phyloP scores from a whole-genome alignment of 2,113 vertebrate genomes.

The Zosterops lateralis region DNA sequence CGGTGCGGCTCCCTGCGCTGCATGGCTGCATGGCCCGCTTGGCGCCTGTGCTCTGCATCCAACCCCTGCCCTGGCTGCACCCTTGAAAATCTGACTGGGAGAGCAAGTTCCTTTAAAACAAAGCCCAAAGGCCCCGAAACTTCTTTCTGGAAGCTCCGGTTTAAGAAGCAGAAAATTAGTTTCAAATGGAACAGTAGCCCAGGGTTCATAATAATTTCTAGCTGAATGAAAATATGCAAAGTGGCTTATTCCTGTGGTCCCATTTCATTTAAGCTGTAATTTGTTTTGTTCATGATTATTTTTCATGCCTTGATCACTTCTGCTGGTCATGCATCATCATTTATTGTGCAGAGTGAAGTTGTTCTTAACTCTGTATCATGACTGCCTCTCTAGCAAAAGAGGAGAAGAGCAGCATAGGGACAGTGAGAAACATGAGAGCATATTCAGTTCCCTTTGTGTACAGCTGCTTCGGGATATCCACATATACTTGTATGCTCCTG shows the following conservation, averaged over 20 bases:
- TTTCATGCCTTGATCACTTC: neutral
- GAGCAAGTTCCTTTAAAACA: neutral
- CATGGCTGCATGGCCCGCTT: slow-evolving; percentile 40
- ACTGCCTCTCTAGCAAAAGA: neutral
- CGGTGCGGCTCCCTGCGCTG: neutral
- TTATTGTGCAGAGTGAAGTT: neutral
- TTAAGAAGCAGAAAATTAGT: slow-evolving; percentile 3
- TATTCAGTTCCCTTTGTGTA: neutral
- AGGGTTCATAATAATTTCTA: neutral
- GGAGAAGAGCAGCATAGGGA: neutral
- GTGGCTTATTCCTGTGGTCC: neutral
- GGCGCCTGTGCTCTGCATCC: neutral
- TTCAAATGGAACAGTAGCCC: neutral
- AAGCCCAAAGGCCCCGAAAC: fast-evolving
- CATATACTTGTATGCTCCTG: neutral
- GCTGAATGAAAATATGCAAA: neutral
- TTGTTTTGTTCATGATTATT: neutral
- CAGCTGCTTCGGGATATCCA: neutral
- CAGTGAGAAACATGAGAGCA: neutral
- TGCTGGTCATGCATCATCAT: neutral
- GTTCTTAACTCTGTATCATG: neutral
- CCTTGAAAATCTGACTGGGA: neutral
- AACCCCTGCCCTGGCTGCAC: neutral
- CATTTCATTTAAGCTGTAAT: neutral
- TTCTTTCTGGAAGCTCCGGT: neutral